A percentile compares a stretch with the other conserved stretches of the same genome.
phyloP scores from a whole-genome alignment of 2,797 vertebrate species.

The Phataginus tricuspis region DNA sequence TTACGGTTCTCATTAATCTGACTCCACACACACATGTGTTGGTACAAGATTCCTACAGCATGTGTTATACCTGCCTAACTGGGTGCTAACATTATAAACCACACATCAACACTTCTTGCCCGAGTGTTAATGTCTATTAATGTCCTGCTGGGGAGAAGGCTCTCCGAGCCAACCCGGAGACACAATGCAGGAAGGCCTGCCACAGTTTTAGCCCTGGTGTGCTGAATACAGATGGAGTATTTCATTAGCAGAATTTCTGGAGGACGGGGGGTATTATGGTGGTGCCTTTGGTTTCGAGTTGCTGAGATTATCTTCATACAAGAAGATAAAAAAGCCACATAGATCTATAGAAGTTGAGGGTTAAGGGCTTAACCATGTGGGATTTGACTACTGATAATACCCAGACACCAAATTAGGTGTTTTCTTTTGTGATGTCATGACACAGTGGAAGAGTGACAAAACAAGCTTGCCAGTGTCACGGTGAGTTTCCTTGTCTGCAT shows the following conservation, averaged over 20 bases:
- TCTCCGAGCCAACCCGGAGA: slow-evolving; percentile 49
- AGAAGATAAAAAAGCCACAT: neutral
- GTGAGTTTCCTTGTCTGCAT: neutral
- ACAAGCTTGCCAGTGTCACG: neutral
- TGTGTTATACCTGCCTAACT: slow-evolving; percentile 71
- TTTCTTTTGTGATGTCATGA: neutral
- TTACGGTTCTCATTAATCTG: slow-evolving; percentile 60
- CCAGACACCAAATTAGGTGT: slow-evolving; percentile 54
- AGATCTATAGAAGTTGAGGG: slow-evolving; percentile 34
- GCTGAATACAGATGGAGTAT: neutral
- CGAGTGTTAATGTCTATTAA: slow-evolving; percentile 81
- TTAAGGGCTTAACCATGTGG: neutral
- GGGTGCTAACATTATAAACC: slow-evolving; percentile 76
- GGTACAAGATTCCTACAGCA: slow-evolving; percentile 72
- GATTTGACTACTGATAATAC: slow-evolving; percentile 39
- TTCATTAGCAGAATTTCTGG: slow-evolving; percentile 35
- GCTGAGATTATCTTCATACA: neutral
- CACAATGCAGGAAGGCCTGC: neutral
- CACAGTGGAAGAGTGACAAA: neutral
- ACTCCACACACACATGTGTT: slow-evolving; percentile 59
- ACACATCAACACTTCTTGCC: slow-evolving; percentile 80
- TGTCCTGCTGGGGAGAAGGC: slow-evolving; percentile 77
- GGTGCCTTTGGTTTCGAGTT: neutral
- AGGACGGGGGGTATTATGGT: accelerated
- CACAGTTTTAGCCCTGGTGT: neutral